phyloP scores from a whole-genome alignment of 2,888 invertebrate genomes.

The Netelia inedita region DNA sequence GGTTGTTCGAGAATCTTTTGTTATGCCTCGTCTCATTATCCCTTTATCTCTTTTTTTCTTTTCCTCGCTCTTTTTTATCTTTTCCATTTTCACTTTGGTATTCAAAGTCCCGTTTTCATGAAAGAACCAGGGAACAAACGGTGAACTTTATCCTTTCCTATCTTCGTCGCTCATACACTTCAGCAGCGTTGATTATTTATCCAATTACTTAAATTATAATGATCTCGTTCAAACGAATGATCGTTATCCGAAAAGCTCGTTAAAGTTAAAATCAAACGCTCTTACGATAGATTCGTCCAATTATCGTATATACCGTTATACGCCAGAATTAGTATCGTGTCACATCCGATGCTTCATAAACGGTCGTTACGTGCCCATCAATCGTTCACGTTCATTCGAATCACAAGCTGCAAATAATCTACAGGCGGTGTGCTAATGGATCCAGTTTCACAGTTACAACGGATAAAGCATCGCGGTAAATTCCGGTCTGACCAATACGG shows the following conservation, averaged over 20 bases:
- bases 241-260: neutral
- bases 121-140: neutral
- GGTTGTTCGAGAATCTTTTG: constrained; percentile 43
- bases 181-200: neutral
- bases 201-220: constrained; percentile 21
- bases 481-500: constrained; percentile 28
- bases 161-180: neutral
- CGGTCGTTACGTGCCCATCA: neutral
- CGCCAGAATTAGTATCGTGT: neutral
- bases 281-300: neutral
- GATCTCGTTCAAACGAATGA: neutral
- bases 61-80: constrained; percentile 9
- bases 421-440: constrained; percentile 9
- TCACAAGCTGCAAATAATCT: constrained; percentile 24
- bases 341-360: neutral
- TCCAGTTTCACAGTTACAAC: constrained; percentile 21
- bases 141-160: neutral
- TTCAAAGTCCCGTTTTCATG: constrained; percentile 26
- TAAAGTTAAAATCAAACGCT: neutral
- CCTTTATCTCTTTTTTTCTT: neutral
- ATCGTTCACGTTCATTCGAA: constrained; percentile 4
- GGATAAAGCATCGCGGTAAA: constrained; percentile 6
- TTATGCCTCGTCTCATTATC: constrained; percentile 21
- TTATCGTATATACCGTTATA: neutral
- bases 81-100: constrained; percentile 38